Evolutionary conservation across 2,797 vertebrate genomes (phyloP).

Genomic region (Poecilia gillii): DNA sequence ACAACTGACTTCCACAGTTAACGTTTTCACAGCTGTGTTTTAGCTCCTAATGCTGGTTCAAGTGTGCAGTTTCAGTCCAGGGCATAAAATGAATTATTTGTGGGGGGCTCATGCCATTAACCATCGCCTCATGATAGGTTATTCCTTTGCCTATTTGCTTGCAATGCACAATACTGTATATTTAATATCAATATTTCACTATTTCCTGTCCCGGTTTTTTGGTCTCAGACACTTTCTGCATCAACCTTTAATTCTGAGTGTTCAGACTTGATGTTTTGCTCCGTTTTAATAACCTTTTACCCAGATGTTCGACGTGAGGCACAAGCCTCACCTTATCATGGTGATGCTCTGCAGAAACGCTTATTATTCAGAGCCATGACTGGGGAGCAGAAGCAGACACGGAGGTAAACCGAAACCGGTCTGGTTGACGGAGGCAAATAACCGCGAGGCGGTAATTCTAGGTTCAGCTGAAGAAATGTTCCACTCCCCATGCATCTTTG

Average conservation of each 20-base stretch:
- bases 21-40: slow-evolving; percentile 78
- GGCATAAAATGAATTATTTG: slow-evolving; percentile 52
- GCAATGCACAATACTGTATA: slow-evolving; percentile 15
- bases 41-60: slow-evolving; percentile 58
- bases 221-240: neutral
- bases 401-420: slow-evolving; percentile 3
- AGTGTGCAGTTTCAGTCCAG: slow-evolving; percentile 51
- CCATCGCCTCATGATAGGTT: slow-evolving; percentile 42
- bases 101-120: slow-evolving; percentile 55
- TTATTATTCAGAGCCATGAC: slow-evolving; percentile 5
- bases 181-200: slow-evolving; percentile 18
- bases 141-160: slow-evolving; percentile 44
- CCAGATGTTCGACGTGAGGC: neutral
- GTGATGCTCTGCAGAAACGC: slow-evolving; percentile 1
- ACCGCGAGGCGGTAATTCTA: slow-evolving; percentile 6
- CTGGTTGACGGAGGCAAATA: slow-evolving; percentile 7
- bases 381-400: slow-evolving; percentile 11
- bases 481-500: slow-evolving; percentile 4
- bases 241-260: neutral
- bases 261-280: neutral
- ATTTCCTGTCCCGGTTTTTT: neutral
- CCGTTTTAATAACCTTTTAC: slow-evolving; percentile 14
- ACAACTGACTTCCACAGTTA: slow-evolving; percentile 70
- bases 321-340: neutral
- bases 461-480: slow-evolving; percentile 12